These are phyloP conservation scores for Crypturellus undulatus DNA, from an alignment of 2,113 vertebrate species.

Conservation along the genomic window DNA sequence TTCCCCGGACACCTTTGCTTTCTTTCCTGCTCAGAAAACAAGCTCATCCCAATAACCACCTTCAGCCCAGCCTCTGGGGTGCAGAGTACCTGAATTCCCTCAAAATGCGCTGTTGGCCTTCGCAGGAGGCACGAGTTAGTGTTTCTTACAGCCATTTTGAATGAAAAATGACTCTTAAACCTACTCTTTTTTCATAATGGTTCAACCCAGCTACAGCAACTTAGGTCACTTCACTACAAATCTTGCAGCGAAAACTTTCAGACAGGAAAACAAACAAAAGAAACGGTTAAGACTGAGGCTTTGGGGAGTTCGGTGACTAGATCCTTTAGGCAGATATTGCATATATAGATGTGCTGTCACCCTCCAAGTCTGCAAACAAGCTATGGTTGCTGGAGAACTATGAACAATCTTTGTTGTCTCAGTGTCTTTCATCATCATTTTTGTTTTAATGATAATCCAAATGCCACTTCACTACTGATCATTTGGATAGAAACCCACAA, in stretches of 20 bases:
- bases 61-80: not conserved
- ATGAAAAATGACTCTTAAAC: not conserved
- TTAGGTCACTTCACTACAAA: not conserved
- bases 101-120: not conserved
- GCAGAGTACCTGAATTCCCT: not conserved
- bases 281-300: not conserved
- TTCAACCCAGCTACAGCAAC: not conserved
- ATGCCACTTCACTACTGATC: slow-evolving; percentile 4
- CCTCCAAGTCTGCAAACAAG: not conserved
- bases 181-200: not conserved
- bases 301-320: not conserved
- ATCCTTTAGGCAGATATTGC: not conserved
- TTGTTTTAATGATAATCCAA: slow-evolving; percentile 25
- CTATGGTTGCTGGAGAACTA: not conserved
- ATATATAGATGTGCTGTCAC: not conserved
- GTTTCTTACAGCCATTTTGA: not conserved
- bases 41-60: not conserved
- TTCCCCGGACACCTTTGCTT: not conserved
- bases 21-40: not conserved
- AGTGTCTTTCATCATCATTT: not conserved
- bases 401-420: not conserved
- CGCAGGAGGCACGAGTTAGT: not conserved
- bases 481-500: slow-evolving; percentile 19
- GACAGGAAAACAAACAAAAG: not conserved
- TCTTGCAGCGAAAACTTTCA: not conserved